A percentile compares a stretch with the other conserved stretches of the same genome.
Conservation (phyloP, 2,888 invertebrate genomes). For the Cyclophora punctaria region DNA sequence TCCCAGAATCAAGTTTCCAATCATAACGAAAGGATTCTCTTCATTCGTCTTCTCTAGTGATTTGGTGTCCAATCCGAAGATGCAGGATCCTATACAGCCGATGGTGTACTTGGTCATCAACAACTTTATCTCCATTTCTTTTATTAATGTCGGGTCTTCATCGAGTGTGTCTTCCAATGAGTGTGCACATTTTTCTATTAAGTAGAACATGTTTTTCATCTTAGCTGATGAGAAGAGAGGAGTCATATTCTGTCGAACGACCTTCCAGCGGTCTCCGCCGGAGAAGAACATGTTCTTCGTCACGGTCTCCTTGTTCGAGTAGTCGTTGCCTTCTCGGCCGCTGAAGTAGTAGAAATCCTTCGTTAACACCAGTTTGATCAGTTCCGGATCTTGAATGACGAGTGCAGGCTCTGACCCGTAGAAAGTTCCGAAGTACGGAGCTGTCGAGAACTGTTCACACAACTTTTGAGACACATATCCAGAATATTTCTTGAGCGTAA, state of each 20-base stretch:
- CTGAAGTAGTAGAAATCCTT: constrained; percentile 54
- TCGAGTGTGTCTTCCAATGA: constrained; percentile 36
- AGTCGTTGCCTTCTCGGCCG: constrained; percentile 37
- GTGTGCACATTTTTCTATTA: constrained; percentile 35
- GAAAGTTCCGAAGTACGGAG: constrained; percentile 43
- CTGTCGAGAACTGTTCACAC: constrained; percentile 35
- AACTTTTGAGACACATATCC: constrained; percentile 29
- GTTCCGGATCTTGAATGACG: constrained; percentile 43
- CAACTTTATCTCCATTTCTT: constrained; percentile 27
- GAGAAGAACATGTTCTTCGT: constrained; percentile 37
- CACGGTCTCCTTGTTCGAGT: constrained; percentile 32
- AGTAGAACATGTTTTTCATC: constrained; percentile 54
- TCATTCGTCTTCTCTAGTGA: constrained; percentile 26
- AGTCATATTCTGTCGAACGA: constrained; percentile 45
- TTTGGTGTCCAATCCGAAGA: constrained; percentile 45
- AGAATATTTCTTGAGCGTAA: constrained; percentile 30
- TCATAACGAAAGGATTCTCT: constrained; percentile 31
- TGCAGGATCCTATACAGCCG: constrained; percentile 43
- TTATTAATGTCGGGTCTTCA: constrained; percentile 16
- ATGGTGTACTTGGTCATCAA: constrained; percentile 42
- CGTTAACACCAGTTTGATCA: constrained; percentile 40
- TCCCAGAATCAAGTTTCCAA: constrained; percentile 35
- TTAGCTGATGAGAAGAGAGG: constrained; percentile 50
- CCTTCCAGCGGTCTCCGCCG: constrained; percentile 49
- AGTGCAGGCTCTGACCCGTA: constrained; percentile 48